Evolutionary conservation across 2,888 invertebrate genomes (phyloP), one percentile per base, ranked within the genome.

Genomic region (Pachliopta kotzebuea): DNA sequence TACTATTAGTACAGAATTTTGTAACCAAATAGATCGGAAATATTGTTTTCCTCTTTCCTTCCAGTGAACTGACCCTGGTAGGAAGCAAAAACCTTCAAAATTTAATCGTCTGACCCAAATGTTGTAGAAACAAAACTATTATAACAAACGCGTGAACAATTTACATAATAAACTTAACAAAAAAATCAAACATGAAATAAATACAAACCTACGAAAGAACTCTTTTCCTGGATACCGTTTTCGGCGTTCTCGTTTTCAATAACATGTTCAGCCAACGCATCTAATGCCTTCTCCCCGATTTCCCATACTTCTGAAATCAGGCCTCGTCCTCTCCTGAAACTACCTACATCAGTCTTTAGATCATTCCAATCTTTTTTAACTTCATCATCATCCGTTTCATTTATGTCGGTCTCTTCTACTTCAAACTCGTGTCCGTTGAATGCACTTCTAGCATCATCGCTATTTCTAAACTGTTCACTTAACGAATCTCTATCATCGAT

Each of bases 191-290:
- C 20, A 21, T 52, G 21, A 24, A 8, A 26, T 4, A 26, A 20
- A 75, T 83, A 81, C 74, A 74, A 81, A 90, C 88, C 88, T 89
- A 76, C 79, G 60, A 85, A 54, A n/a, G 87, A 81, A 68, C 85
- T 86, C 58, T 83, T 81, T 74, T 88, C 88, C 54, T 76, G 72
- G 4, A 90, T 62, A 11, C 84, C 90, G 73, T 91, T 83, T 49
- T 89, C 89, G 0, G 70, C 63, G 56, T 83, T 75, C 59, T 91
- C 91, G 66, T 76, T 80, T 29, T 85, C 79, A 37, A 88, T 59
- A 0, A 84, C 89, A 74, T 88, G 81, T 76, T 90, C 86, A 1
- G 88, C 89, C 0, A 88, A 65, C 0, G 76, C 72, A 68, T 90
- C 89, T 60, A 90, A 54, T 0, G 85, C 82, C n/a, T 86, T 76